A percentile compares a stretch with the other conserved stretches of the same genome.
phyloP scores from a whole-genome alignment of 2,888 invertebrate genomes.

The Oscheius sp. region DNA sequence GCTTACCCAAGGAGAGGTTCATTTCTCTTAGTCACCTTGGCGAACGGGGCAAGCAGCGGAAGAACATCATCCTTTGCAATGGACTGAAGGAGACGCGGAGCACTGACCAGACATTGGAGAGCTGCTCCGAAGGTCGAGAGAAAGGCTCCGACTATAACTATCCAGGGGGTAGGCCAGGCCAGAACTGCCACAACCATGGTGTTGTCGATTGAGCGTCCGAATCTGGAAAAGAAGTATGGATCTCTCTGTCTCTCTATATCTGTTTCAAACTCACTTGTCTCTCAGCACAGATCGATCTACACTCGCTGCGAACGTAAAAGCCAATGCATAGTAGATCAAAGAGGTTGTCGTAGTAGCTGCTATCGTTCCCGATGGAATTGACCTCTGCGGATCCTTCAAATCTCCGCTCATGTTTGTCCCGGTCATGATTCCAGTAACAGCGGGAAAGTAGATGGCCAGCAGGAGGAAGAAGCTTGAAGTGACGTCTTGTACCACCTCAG shows the following conservation, averaged over 20 bases:
- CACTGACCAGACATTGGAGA: slow-evolving; percentile 85
- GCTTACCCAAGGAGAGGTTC: slow-evolving; percentile 87
- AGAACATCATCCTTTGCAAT: slow-evolving; percentile 98
- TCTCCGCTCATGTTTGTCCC: slow-evolving; percentile 97
- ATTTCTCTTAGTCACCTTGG: slow-evolving; percentile 91
- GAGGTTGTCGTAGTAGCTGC: slow-evolving; percentile 96
- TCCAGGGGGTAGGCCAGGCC: slow-evolving; percentile 99
- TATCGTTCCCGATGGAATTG: slow-evolving; percentile 97
- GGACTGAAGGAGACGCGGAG: slow-evolving; percentile 82
- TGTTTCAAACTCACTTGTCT: slow-evolving; percentile 85
- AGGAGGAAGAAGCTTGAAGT: slow-evolving; percentile 94
- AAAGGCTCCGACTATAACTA: slow-evolving; percentile 95
- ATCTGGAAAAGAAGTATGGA: slow-evolving; percentile 78
- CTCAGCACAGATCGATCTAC: slow-evolving; percentile 92
- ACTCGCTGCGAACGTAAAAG: slow-evolving; percentile 87
- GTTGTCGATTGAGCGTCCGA: slow-evolving; percentile 95
- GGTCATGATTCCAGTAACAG: slow-evolving; percentile 98
- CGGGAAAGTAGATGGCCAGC: slow-evolving; percentile 99
- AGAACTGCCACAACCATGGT: slow-evolving; percentile 94
- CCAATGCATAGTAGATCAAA: slow-evolving; percentile 88
- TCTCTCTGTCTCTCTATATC: background rate
- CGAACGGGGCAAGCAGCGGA: slow-evolving; percentile 92
- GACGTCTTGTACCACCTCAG: slow-evolving; percentile 81
- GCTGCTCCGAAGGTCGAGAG: slow-evolving; percentile 95
- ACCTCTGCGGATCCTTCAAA: slow-evolving; percentile 95